Conservation (phyloP, 2,113 vertebrate species). For the Pelobates fuscus region DNA sequence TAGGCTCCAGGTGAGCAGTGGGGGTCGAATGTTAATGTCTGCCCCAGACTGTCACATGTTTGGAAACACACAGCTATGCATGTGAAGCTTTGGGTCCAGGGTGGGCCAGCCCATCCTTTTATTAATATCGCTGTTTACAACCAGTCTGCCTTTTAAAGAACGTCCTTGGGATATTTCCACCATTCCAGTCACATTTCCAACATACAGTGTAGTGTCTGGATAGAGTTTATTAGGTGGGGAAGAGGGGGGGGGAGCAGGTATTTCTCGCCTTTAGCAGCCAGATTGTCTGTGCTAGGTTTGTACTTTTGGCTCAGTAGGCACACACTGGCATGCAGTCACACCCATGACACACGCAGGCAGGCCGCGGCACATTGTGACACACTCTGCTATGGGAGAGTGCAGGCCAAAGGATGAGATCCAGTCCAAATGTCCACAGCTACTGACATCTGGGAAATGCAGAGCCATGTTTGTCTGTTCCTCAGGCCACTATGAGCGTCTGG, state of each 20-base stretch:
- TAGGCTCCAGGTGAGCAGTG: constrained; percentile 84
- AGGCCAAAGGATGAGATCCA: constrained; percentile 1
- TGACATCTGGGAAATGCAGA: constrained; percentile 45
- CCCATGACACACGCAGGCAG: constrained; percentile 25
- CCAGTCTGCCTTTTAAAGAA: constrained; percentile 52
- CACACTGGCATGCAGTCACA: constrained; percentile 17
- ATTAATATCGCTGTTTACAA: constrained; percentile 54
- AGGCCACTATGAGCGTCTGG: background rate
- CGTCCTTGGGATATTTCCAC: constrained; percentile 60
- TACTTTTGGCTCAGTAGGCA: background rate
- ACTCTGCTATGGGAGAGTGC: constrained; percentile 30
- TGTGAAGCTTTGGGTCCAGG: constrained; percentile 1
- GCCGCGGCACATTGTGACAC: background rate
- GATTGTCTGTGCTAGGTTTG: constrained; percentile 6
- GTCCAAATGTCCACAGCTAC: constrained; percentile 17
- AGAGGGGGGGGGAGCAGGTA: constrained; percentile 38
- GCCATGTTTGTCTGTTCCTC: constrained; percentile 9
- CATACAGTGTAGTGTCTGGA: constrained; percentile 54
- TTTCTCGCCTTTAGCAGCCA: constrained; percentile 50
- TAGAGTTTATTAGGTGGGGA: constrained; percentile 51
- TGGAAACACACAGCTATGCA: background rate
- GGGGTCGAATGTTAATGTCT: background rate
- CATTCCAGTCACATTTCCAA: constrained; percentile 55
- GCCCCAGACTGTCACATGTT: background rate
- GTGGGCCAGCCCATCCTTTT: constrained; percentile 49